These are phyloP conservation scores for Melanotaenia parkinsoni DNA, from an alignment of 2,797 vertebrate genomes.

Conservation along the genomic window DNA sequence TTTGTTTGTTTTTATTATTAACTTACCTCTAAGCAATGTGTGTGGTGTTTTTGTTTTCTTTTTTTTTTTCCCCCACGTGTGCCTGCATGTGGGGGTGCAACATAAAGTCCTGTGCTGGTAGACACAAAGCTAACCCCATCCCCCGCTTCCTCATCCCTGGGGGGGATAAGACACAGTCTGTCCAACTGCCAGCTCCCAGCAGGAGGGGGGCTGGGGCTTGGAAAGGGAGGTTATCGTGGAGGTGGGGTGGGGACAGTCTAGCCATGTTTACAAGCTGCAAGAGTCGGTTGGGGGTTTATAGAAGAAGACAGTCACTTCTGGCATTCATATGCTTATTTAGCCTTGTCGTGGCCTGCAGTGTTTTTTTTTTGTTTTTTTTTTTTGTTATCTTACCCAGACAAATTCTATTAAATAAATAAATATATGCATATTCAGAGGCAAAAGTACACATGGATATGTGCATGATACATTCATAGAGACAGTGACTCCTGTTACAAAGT, in stretches of 20 bases:
- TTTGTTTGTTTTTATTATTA: slow-evolving; percentile 31
- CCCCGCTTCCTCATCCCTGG: slow-evolving; percentile 61
- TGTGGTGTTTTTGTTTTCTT: slow-evolving; percentile 18
- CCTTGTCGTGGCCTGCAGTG: no score
- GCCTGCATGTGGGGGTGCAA: slow-evolving; percentile 38
- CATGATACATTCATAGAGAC: neutral
- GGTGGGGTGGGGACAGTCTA: slow-evolving; percentile 61
- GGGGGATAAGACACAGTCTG: slow-evolving; percentile 70
- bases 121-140: slow-evolving; percentile 67
- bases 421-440: no score
- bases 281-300: slow-evolving; percentile 65
- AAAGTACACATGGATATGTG: neutral
- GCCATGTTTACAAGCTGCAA: slow-evolving; percentile 73
- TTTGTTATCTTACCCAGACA: no score
- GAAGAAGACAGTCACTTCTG: slow-evolving; percentile 62
- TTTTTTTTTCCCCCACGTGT: slow-evolving; percentile 17
- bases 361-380: no score
- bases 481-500: slow-evolving; percentile 1
- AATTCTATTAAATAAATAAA: no score
- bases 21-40: neutral
- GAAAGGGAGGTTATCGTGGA: slow-evolving; percentile 47
- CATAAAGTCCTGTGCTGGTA: slow-evolving; percentile 53
- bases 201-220: slow-evolving; percentile 46
- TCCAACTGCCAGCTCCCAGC: slow-evolving; percentile 75
- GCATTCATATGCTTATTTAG: slow-evolving; percentile 65